Evolutionary conservation across 2,888 invertebrate species (phyloP), one percentile per base, ranked within the genome.

Genomic region (Phasia obesa): DNA sequence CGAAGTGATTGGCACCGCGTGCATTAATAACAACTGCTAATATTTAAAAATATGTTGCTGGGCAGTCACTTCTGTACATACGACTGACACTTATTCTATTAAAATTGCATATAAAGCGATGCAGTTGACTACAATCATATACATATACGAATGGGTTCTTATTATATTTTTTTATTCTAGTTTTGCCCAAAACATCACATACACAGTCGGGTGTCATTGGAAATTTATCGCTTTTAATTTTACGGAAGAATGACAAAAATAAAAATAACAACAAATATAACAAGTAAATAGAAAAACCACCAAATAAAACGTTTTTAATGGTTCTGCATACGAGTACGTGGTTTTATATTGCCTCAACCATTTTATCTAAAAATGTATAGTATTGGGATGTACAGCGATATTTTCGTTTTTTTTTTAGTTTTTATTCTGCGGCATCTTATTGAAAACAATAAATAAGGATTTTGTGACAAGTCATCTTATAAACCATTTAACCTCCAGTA

Each of bases 361-460:
- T 19, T 47, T 70, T 15, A 15, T 38, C 17, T 21, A 21, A 7
- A 7, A 44, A 64, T 13, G 44, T 11, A 23, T n/a, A 17, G 0
- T 7, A 15, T 31, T 19, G 17, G 17, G 23, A 35, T 35, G 23
- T 2, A 64, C 0, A 31, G 9, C 53, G 44, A 57, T 73, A 64
- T 19, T 78, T 67, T 31, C 11, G 44, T 11, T 65, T 57, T 75
- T 53, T 53, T 47, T 53, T 65, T 35, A 81, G 67, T 76, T 71
- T 75, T 70, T 83, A 80, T 75, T 85, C 67, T 86, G 86, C 84
- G 85, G 81, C 87, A 86, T 87, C 87, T 88, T 89, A 89, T 89
- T 89, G 89, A 87, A 87, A 87, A 87, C 89, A 84, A 89, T 89
- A 89, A 89, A 89, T 89, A 89, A 88, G 88, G 88, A 87, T 89